Conservation (phyloP, 2,888 invertebrate species). For the Caenorhabditis panamensis region DNA sequence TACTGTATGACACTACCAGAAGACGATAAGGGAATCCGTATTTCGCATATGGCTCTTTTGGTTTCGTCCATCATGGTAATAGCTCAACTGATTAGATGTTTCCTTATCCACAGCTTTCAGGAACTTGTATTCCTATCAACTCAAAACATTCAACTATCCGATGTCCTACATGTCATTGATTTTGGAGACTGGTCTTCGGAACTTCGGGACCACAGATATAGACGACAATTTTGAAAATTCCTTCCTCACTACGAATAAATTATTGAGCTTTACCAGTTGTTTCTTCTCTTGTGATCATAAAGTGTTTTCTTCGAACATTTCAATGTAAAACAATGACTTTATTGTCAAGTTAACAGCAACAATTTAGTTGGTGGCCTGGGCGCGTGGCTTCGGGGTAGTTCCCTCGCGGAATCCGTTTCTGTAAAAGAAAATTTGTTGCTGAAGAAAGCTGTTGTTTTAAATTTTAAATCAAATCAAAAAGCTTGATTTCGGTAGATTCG, state of each 20-base stretch:
- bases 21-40: slow-evolving; percentile 30
- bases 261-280: slow-evolving; percentile 37
- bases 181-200: slow-evolving; percentile 60
- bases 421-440: slow-evolving; percentile 58
- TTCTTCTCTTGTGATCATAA: neutral
- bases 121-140: slow-evolving; percentile 60
- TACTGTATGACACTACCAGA: slow-evolving; percentile 30
- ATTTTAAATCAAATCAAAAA: too few species aligned
- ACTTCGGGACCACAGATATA: slow-evolving; percentile 53
- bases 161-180: slow-evolving; percentile 63
- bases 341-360: slow-evolving; percentile 69
- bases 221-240: slow-evolving; percentile 47
- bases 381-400: slow-evolving; percentile 74
- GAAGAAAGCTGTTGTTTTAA: slow-evolving; percentile 12
- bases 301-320: too few species aligned
- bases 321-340: slow-evolving; percentile 48
- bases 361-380: slow-evolving; percentile 68
- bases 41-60: slow-evolving; percentile 50
- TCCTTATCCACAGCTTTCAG: slow-evolving; percentile 36
- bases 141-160: slow-evolving; percentile 62
- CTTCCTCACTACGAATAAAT: slow-evolving; percentile 30
- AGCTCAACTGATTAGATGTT: too few species aligned
- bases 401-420: slow-evolving; percentile 82
- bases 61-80: slow-evolving; percentile 62
- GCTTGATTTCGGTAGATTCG: too few species aligned